phyloP scores from a whole-genome alignment of 1,140 invertebrate species.

The Drosophila micromelanica region DNA sequence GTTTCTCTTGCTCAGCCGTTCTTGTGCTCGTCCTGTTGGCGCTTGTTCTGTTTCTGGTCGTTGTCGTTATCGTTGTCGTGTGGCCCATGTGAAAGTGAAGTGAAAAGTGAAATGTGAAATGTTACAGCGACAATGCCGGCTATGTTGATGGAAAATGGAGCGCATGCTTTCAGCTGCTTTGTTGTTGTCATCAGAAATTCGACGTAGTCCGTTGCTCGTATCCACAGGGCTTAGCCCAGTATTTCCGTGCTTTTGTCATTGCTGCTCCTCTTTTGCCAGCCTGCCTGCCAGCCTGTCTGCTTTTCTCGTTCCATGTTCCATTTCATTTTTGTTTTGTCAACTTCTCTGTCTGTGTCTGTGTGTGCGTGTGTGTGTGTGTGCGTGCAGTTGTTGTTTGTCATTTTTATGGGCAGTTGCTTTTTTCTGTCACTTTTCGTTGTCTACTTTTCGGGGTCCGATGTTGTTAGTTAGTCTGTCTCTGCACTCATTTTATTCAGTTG shows the following conservation, averaged over 20 bases:
- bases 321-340: constrained; percentile 44
- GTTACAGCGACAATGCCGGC: constrained; percentile 69
- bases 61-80: constrained; percentile 47
- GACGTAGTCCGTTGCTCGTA: constrained; percentile 32
- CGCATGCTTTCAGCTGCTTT: constrained; percentile 40
- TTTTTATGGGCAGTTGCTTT: constrained; percentile 53
- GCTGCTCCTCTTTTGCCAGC: constrained; percentile 4
- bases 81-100: constrained; percentile 79
- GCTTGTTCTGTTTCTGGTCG: constrained; percentile 42
- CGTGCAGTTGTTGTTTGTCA: constrained; percentile 43
- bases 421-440: constrained; percentile 43
- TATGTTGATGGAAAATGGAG: constrained; percentile 53
- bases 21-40: constrained; percentile 34
- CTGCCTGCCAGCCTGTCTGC: background rate
- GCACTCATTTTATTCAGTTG: constrained; percentile 36
- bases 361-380: constrained; percentile 12
- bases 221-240: constrained; percentile 50
- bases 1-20: constrained; percentile 33
- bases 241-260: constrained; percentile 48
- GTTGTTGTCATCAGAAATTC: constrained; percentile 50
- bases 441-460: constrained; percentile 33
- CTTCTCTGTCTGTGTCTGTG: constrained; percentile 25
- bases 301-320: constrained; percentile 27
- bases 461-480: constrained; percentile 15
- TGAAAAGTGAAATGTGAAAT: constrained; percentile 80